Base-by-base conservation (phyloP, 2,888 invertebrate species). In the Habrosyne pyritoides region DNA sequence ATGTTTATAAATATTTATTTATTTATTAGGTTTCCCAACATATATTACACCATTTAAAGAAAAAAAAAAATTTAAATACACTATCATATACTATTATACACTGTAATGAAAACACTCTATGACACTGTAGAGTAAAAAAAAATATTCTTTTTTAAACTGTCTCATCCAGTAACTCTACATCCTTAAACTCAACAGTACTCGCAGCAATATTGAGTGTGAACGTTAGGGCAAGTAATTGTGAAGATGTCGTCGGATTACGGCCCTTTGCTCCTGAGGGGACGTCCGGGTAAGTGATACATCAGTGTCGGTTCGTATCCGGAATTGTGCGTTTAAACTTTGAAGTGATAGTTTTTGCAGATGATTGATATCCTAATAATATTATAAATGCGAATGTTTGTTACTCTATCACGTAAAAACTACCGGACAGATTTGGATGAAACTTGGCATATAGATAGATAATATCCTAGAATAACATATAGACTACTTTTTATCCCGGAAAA, bases 201-300 rank as follows among this genome's bases (percentile, higher is more conserved):
- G 72, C 75, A 83, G 82, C 83, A 85, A 83, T 86, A 88, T 86
- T 82, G 84, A 87, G 86, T 87, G 88, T 77, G 84, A 86, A 84
- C 77, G 83, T 80, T 78, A 79, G 85, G 85, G 82, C 84, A 84
- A 84, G 85, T 84, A 85, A 86, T 88, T 89, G 88, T 89, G 85
- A 84, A 88, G 88, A 88, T 83, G 83, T 83, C 75, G 58, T 83
- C 81, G 83, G 86, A 81, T 86, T 84, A 81, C 83, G 75, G 78
- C 78, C 79, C 84, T 74, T 74, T 70, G 75, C 71, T 56, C 42
- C 47, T 22, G 47, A 54, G 62, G 57, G 59, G 56, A 59, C 57
- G 59, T 59, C 52, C 76, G 77, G 33, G 73, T 79, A 77, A 83
- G 86, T 84, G 88, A 90, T 89, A 87, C 85, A 86, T 90, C 89